A percentile compares a stretch with the other conserved stretches of the same genome.
Evolutionary conservation across 1,140 invertebrate species (phyloP).

Genomic region (Oncopeltus fasciatus): DNA sequence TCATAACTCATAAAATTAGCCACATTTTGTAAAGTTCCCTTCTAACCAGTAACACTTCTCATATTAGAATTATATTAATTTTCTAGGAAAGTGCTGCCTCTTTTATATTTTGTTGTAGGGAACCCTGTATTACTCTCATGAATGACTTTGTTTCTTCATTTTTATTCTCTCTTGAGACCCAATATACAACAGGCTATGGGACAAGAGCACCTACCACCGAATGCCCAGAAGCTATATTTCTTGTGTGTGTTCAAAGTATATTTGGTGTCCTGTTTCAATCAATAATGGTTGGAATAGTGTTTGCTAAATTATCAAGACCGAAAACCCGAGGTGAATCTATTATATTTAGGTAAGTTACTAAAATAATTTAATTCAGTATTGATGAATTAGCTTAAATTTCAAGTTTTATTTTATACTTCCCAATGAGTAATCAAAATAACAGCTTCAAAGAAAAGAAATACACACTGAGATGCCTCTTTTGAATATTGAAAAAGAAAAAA

Average conservation of each 20-base stretch:
- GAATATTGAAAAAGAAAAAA: no score
- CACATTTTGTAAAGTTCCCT: no score
- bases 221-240: conserved; percentile 49
- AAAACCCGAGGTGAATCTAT: conserved; percentile 51
- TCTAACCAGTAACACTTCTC: no score
- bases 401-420: no score
- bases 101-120: conserved; percentile 11
- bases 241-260: conserved; percentile 55
- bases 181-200: conserved; percentile 46
- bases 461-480: no score
- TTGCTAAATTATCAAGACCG: conserved; percentile 50
- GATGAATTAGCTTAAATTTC: no score
- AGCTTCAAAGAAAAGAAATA: no score
- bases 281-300: conserved; percentile 42
- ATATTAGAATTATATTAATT: no score
- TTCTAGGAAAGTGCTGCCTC: no score
- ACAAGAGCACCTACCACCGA: conserved; percentile 46
- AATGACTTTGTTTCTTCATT: conserved; percentile 42
- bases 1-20: no score
- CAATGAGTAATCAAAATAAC: no score
- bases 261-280: conserved; percentile 44
- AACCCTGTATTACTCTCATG: conserved; percentile 39
- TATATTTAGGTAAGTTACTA: conserved; percentile 42
- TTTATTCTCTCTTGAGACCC: conserved; percentile 47
- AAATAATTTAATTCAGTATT: no score